Evolutionary conservation across 2,888 invertebrate genomes (phyloP).

Genomic region (Opisthograptis luteolata): DNA sequence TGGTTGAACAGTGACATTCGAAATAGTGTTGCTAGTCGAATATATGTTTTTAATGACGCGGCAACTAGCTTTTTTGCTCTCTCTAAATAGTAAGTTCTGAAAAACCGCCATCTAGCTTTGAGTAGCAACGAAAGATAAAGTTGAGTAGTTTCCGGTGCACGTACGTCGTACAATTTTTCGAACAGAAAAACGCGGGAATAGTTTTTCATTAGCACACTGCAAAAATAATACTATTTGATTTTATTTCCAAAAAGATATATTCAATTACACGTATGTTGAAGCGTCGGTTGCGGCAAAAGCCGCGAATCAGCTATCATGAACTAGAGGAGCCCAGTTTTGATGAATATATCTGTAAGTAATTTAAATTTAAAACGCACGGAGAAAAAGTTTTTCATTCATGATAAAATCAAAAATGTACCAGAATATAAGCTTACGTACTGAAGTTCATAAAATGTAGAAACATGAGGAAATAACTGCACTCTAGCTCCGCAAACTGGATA

Average conservation of each 20-base stretch:
- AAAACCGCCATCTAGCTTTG: conserved; percentile 5
- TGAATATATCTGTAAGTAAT: conserved; percentile 50
- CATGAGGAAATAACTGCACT: no score
- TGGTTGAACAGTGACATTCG: conserved; percentile 5
- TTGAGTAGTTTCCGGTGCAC: no score
- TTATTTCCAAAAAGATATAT: no score
- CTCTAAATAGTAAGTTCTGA: neutral
- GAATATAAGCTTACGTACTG: no score
- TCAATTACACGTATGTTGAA: no score
- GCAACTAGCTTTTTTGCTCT: conserved; percentile 1
- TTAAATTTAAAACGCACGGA: neutral
- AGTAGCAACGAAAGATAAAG: neutral
- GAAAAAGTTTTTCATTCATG: no score
- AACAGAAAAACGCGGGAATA: no score
- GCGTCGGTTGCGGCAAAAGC: conserved; percentile 33
- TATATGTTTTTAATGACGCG: neutral
- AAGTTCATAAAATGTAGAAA: no score
- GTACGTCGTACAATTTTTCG: neutral
- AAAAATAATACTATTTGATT: no score
- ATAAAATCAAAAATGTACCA: no score
- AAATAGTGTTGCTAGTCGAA: conserved; percentile 13
- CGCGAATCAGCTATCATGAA: conserved; percentile 51
- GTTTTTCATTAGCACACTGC: no score
- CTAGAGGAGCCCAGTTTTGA: conserved; percentile 51
- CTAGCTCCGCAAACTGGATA: no score